Conservation (phyloP, 2,888 invertebrate genomes). For the Molorchus minor region DNA sequence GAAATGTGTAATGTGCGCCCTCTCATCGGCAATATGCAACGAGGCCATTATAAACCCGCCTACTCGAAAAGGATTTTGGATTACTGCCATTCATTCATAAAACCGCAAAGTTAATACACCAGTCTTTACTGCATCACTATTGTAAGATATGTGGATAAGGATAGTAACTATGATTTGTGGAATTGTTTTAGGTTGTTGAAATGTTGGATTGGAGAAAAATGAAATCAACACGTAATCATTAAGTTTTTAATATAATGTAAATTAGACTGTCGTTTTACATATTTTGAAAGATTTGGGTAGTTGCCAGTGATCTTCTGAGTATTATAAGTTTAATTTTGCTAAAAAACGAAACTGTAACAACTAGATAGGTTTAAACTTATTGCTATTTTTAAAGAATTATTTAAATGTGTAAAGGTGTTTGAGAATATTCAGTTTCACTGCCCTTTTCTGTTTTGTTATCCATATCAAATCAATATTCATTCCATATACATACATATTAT, state of each 20-base stretch:
- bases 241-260: conserved; percentile 27
- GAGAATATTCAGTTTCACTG: neutral
- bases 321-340: conserved; percentile 23
- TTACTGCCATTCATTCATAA: too few species aligned
- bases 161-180: too few species aligned
- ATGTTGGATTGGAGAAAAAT: conserved; percentile 20
- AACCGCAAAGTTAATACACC: too few species aligned
- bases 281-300: conserved; percentile 31
- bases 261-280: conserved; percentile 34
- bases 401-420: neutral
- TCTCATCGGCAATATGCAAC: too few species aligned
- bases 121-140: too few species aligned
- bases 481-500: neutral
- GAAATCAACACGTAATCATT: conserved; percentile 22
- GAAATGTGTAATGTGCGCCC: too few species aligned
- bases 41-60: too few species aligned
- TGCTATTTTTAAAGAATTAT: conserved; percentile 3
- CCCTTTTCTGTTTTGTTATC: conserved; percentile 1
- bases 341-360: neutral
- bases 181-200: conserved; percentile 24
- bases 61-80: too few species aligned
- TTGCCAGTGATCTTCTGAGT: conserved; percentile 31
- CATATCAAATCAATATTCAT: neutral
- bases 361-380: neutral
- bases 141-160: too few species aligned